phyloP scores from a whole-genome alignment of 2,113 vertebrate species.

The Fulmarus glacialis region DNA sequence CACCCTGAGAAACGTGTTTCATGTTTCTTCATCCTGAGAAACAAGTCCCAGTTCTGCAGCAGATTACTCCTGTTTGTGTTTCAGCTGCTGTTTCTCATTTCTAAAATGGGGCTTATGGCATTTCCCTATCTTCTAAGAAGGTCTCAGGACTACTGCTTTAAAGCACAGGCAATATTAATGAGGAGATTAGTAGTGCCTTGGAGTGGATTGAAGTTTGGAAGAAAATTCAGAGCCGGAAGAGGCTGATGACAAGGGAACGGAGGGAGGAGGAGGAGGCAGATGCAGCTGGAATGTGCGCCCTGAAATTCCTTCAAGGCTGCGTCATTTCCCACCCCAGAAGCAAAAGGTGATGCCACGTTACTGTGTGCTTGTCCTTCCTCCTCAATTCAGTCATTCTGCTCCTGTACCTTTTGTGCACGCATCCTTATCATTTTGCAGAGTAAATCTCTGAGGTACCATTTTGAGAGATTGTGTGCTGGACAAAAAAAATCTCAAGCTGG shows the following conservation, averaged over 20 bases:
- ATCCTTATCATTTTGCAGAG: neutral
- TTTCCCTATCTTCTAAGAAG: neutral
- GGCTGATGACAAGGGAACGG: neutral
- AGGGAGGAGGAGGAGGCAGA: neutral
- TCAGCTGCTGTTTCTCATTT: neutral
- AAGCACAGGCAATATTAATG: neutral
- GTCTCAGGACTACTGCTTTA: neutral
- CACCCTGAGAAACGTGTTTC: neutral
- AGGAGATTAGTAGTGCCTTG: neutral
- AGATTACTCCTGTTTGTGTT: neutral
- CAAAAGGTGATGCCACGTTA: neutral
- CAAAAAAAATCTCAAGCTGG: neutral
- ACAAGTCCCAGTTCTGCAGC: neutral
- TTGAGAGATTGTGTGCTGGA: neutral
- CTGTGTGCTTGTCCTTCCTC: neutral
- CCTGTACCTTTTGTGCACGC: accelerated
- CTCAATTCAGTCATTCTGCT: neutral
- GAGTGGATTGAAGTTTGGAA: neutral
- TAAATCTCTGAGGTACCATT: neutral
- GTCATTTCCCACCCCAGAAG: neutral
- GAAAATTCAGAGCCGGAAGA: neutral
- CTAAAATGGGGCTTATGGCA: neutral
- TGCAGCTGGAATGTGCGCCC: accelerated
- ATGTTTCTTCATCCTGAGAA: neutral
- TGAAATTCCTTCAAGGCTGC: neutral